Base-by-base conservation (phyloP, 2,113 vertebrate genomes). In the Ranitomeya variabilis region DNA sequence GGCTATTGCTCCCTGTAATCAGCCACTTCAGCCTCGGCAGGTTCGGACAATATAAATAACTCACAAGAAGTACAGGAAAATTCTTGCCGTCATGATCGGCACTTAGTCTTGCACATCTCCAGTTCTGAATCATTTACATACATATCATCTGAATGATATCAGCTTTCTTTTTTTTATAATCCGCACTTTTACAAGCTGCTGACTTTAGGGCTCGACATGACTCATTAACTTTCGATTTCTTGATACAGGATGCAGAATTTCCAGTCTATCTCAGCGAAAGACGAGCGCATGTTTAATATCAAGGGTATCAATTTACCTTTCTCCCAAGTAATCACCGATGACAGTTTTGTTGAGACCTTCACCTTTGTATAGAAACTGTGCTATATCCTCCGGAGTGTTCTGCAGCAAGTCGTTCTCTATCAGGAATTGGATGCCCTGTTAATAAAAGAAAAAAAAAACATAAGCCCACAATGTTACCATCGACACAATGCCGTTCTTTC, bases 321-420 rank as follows among this genome's bases (percentile, higher is more conserved):
- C 98, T 23, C 98, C 98, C 83, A 99, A 95, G 93, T 99, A 99
- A 95, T 99, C 98, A 87, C 98, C 98, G 12, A 99, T 99, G 90
- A 97, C 97, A 0, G 98, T 99, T 95, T 99, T 99, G 95, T 99
- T 99, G 85, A 99, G 95, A 80, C 98, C 98, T 92, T 99, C 98
- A 80, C 98, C 98, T 95, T 99, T 99, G 93, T 99, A 99, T 45
- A 99, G 96, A 94, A 99, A 99, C 95, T 98, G 98, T 80, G 98
- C 96, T 26, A 99, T 98, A 87, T 98, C 98, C 92, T 98, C 98
- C 1, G 98, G 96, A 73, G 97, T 98, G 92, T 98, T 96, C 90
- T 98, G 97, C 80, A 99, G 95, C 91, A 99, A 97, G 94, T 98
- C 98, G 2, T 99, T 99, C 93, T 99, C 97, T 93, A 97, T 94